Evolutionary conservation across 2,888 invertebrate genomes (phyloP).

Genomic region (Amaurobius ferox): DNA sequence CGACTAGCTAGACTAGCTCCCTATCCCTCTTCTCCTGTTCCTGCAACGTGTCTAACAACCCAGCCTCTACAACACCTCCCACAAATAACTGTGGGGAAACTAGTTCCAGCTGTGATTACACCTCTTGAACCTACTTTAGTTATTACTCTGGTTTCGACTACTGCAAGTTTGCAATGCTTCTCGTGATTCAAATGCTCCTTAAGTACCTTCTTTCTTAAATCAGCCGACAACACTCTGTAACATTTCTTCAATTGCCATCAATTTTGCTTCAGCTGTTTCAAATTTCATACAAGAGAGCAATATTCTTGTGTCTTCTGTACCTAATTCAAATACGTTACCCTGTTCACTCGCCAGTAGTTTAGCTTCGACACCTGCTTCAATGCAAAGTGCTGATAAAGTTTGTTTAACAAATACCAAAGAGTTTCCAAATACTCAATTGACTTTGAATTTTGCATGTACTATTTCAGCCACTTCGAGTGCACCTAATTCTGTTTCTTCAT

Average conservation of each 20-base stretch:
- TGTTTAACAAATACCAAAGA: background rate
- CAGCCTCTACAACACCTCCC: slow-evolving; percentile 13
- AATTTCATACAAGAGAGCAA: background rate
- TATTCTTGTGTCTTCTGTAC: slow-evolving; percentile 9
- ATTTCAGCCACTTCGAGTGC: background rate
- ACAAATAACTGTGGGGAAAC: slow-evolving; percentile 31
- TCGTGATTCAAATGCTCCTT: background rate
- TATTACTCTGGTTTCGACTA: slow-evolving; percentile 40
- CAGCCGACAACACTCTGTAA: background rate
- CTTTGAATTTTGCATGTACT: too few species aligned
- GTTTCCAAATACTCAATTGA: too few species aligned
- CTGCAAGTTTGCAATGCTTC: slow-evolving; percentile 12
- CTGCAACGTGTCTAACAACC: slow-evolving; percentile 24
- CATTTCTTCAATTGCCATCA: background rate
- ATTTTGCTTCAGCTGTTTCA: background rate
- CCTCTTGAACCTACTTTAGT: slow-evolving; percentile 34
- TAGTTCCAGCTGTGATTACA: slow-evolving; percentile 39
- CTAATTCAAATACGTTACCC: background rate
- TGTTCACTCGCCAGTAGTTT: background rate
- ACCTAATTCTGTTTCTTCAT: too few species aligned
- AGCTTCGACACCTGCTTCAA: background rate
- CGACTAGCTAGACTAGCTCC: slow-evolving; percentile 47
- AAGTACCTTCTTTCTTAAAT: background rate
- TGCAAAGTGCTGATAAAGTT: background rate
- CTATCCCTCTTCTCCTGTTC: slow-evolving; percentile 30